phyloP scores from a whole-genome alignment of 2,888 invertebrate species.

The Chrysotoxum bicinctum region DNA sequence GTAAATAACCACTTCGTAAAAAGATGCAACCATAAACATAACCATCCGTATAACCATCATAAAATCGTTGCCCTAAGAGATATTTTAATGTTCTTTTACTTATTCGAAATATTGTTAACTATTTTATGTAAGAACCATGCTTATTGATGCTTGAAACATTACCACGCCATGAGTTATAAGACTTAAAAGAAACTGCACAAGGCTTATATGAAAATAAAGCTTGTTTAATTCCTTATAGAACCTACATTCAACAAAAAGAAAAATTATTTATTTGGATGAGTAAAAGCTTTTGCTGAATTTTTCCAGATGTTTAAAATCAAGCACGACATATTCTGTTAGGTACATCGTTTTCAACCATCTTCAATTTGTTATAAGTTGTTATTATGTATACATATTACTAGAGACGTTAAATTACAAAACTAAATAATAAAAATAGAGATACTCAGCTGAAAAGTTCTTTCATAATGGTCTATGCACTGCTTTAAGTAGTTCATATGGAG shows the following conservation, averaged over 20 bases:
- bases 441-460: conserved; percentile 75
- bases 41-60: conserved; percentile 73
- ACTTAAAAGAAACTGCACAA: conserved; percentile 77
- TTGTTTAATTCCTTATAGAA: conserved; percentile 75
- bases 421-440: too few relatives aligned
- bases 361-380: too few relatives aligned
- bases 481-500: conserved; percentile 76
- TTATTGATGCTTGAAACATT: conserved; percentile 76
- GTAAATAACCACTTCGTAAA: conserved; percentile 76
- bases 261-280: background rate
- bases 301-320: too few relatives aligned
- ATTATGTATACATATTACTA: too few relatives aligned
- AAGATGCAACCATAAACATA: conserved; percentile 76
- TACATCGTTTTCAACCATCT: too few relatives aligned
- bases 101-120: background rate
- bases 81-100: background rate
- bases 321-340: too few relatives aligned
- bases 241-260: conserved; percentile 63
- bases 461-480: conserved; percentile 76
- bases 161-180: conserved; percentile 76
- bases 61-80: conserved; percentile 26
- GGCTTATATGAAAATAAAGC: conserved; percentile 76
- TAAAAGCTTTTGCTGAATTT: too few relatives aligned
- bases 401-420: too few relatives aligned
- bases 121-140: conserved; percentile 74